Conservation (phyloP, 2,113 vertebrate species). For the Entelurus aequoreus region DNA sequence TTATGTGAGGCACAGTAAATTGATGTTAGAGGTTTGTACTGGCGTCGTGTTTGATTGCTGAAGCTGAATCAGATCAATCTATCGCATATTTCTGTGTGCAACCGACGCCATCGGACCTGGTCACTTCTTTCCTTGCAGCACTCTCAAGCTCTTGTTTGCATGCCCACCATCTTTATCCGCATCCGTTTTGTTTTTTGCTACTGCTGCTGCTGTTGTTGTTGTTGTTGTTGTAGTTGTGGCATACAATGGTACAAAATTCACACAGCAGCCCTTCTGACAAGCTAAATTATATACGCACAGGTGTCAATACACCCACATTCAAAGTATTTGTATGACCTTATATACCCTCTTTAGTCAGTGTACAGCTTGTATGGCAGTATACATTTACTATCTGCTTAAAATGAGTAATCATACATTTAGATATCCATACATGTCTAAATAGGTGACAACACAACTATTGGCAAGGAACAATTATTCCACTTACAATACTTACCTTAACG, state of each 20-base stretch:
- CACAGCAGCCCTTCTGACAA: constrained; percentile 26
- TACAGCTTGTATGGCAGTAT: no score
- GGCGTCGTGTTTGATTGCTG: constrained; percentile 48
- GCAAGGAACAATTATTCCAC: no score
- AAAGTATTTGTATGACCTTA: neutral
- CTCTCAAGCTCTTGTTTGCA: neutral
- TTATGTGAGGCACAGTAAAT: constrained; percentile 99
- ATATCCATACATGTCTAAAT: no score
- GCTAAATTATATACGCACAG: no score
- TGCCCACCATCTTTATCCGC: neutral
- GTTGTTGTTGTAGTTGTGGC: constrained; percentile 17
- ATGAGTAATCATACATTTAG: no score
- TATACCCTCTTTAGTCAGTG: neutral
- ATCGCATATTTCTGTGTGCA: constrained; percentile 30
- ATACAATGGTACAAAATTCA: neutral
- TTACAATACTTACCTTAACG: no score
- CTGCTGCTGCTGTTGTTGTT: neutral
- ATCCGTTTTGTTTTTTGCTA: neutral
- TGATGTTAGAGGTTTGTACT: constrained; percentile 99
- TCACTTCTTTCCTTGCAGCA: constrained; percentile 14
- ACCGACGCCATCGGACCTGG: constrained; percentile 57
- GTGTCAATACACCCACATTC: neutral
- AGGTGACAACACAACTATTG: no score
- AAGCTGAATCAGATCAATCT: constrained; percentile 43
- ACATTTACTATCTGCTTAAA: neutral